Base-by-base conservation (phyloP, 2,888 invertebrate species). In the Macrophya annulata region DNA sequence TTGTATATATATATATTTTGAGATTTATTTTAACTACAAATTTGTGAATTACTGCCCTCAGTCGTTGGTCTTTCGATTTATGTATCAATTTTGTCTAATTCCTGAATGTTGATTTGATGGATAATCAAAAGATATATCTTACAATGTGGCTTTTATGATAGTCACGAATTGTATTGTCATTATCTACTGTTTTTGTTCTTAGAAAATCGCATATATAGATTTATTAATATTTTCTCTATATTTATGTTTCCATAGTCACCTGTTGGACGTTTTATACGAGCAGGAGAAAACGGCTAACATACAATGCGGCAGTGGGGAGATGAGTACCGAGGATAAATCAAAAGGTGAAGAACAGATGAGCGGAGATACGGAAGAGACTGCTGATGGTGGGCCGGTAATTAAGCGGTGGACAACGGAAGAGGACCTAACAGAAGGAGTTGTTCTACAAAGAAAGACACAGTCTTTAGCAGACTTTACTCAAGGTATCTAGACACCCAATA, bases 191-290 rank as follows among this genome's bases (percentile, higher is more conserved):
- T 43, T 25, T 84, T 84, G 55, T 83, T 21, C 12, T 82, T 85
- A 25, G 85, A 76, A 25, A 84, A 72, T 82, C n/a, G 43, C 40
- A 43, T 45, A 2, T 43, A 31, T 2, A 83, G 15, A 76, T 48
- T 65, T 10, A 68, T 40, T 85, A 81, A 77, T 31, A 55, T 45
- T 48, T 77, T 5, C 15, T 77, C 37, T 51, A 55, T 55, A 51
- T 77, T 77, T 77, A 55, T 9, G 1, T 37, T 55, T 87, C 87
- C 89, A 62, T 92, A 95, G 96, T 85, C 94, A 95, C 87, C 91
- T 97, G 12, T 94, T 97, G 89, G 96, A 97, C 92, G 94, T 96
- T 85, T 92, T 98, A 85, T 96, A 97, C 87, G 97, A 97, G 87
- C 97, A 97, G 89, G 96, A 96, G 90, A 94, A 94, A 86, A 91